Evolutionary conservation across 1,140 invertebrate species (phyloP), one percentile per base, ranked within the genome.

Genomic region (Drosophila equinoxialis): DNA sequence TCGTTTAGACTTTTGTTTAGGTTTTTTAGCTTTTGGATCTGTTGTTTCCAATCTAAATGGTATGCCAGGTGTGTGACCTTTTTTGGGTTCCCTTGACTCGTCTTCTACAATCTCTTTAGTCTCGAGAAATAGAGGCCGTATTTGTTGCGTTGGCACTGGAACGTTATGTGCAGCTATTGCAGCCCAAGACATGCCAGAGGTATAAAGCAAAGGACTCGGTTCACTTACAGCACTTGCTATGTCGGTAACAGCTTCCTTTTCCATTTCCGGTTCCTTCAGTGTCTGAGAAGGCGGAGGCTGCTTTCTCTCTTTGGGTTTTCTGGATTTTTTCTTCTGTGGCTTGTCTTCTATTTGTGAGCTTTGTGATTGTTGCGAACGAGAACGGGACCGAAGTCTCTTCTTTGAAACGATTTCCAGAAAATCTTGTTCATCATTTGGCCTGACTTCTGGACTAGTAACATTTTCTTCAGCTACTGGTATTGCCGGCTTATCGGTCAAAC

Each of bases 151-250:
- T 1, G 90, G 90, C 59, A 90, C 74, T n/a, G 90, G 90, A 30
- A 91, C 90, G 71, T 91, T 91, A 42, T 91, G 84, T 13, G 90
- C 90, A 42, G 90, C 74, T 17, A 91, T 90, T 0, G 84, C 90
- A 10, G 90, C 90, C 90, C 90, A 91, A 14, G 90, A 91, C 69
- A 91, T 77, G 3, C 86, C 86, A 14, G 79, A 75, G 3, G 71
- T 80, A 33, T 68, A 37, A 1, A 71, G 67, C 20, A 68, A 33
- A 39, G 79, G 59, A 23, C 37, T 58, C 35, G 71, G 61, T n/a
- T 51, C 51, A 3, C 10, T n/a, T 13, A 55, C 13, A 41, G 33
- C 51, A 7, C 4, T 30, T 0, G 26, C 14, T 14, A 55, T 7
- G 48, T 68, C 57, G 5, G 20, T 20, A 11, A 13, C 13, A 6